Conservation (phyloP, 2,113 vertebrate species). For the Aldabrachelys gigantea region DNA sequence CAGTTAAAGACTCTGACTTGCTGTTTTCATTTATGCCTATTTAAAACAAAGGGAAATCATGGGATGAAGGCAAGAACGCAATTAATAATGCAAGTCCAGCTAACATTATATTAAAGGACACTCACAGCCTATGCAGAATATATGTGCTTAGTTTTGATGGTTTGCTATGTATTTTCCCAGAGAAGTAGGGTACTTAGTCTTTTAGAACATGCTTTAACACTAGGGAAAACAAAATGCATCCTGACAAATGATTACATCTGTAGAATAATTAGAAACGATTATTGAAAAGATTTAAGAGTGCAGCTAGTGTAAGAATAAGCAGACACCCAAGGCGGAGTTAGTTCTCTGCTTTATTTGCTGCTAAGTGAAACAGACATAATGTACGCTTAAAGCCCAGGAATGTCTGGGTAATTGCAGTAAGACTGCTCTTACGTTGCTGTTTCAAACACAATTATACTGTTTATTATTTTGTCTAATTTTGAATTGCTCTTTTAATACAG, state of each 20-base stretch:
- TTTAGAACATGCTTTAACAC: not conserved
- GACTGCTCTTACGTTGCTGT: constrained; percentile 61
- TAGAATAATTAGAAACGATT: not conserved
- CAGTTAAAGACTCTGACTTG: not conserved
- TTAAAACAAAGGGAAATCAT: constrained; percentile 73
- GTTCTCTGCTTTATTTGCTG: constrained; percentile 63
- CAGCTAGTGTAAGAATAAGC: not conserved
- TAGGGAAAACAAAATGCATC: constrained; percentile 18
- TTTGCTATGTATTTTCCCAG: not conserved
- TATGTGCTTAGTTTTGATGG: constrained; percentile 44
- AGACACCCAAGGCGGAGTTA: constrained; percentile 38
- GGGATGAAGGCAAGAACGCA: constrained; percentile 38
- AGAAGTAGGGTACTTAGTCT: not conserved
- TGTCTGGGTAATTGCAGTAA: constrained; percentile 57
- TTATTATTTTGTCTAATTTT: constrained; percentile 58
- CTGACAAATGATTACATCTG: not conserved
- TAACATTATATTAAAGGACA: not conserved
- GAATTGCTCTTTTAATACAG: constrained; percentile 65
- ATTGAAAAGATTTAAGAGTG: not conserved
- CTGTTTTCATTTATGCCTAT: constrained; percentile 47
- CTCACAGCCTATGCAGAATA: not conserved
- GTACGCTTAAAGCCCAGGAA: constrained; percentile 53
- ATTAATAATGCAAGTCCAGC: not conserved
- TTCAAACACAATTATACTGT: constrained; percentile 57
- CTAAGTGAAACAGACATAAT: constrained; percentile 70